Evolutionary conservation across 1,140 invertebrate species (phyloP).

Genomic region (Drosophila bocqueti): DNA sequence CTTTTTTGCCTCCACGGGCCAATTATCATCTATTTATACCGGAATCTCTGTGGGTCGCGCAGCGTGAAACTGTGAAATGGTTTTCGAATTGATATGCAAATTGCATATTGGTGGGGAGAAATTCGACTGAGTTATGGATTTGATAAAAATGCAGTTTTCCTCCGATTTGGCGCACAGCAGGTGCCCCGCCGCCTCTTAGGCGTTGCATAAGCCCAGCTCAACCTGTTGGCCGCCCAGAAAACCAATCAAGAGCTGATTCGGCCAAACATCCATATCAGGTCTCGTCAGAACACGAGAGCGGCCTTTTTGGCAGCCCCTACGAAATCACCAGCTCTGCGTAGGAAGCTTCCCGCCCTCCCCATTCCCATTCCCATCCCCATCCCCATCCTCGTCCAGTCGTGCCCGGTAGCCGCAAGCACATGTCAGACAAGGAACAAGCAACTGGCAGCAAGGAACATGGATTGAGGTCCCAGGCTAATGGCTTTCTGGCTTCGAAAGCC

Average conservation of each 20-base stretch:
- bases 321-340: slow-evolving; percentile 20
- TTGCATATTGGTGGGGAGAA: slow-evolving; percentile 26
- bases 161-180: slow-evolving; percentile 32
- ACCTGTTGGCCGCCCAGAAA: slow-evolving; percentile 44
- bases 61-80: slow-evolving; percentile 51
- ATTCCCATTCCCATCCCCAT: neutral
- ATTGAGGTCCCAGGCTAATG: slow-evolving; percentile 26
- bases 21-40: slow-evolving; percentile 53
- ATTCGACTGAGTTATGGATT: slow-evolving; percentile 44
- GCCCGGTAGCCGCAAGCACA: slow-evolving; percentile 74
- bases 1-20: neutral
- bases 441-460: slow-evolving; percentile 35
- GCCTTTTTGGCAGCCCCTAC: slow-evolving; percentile 14
- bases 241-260: slow-evolving; percentile 37
- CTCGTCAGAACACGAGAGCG: slow-evolving; percentile 19
- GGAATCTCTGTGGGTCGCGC: slow-evolving; percentile 33
- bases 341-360: slow-evolving; percentile 5
- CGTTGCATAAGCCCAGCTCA: slow-evolving; percentile 23
- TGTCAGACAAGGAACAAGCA: slow-evolving; percentile 61
- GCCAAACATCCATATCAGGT: slow-evolving; percentile 27
- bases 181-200: slow-evolving; percentile 3
- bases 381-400: slow-evolving; percentile 4
- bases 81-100: slow-evolving; percentile 50
- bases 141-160: slow-evolving; percentile 36
- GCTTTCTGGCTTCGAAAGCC: slow-evolving; percentile 31